These are phyloP conservation scores for Bemisia tabaci DNA, from an alignment of 1,140 invertebrate genomes.

Conservation along the genomic window DNA sequence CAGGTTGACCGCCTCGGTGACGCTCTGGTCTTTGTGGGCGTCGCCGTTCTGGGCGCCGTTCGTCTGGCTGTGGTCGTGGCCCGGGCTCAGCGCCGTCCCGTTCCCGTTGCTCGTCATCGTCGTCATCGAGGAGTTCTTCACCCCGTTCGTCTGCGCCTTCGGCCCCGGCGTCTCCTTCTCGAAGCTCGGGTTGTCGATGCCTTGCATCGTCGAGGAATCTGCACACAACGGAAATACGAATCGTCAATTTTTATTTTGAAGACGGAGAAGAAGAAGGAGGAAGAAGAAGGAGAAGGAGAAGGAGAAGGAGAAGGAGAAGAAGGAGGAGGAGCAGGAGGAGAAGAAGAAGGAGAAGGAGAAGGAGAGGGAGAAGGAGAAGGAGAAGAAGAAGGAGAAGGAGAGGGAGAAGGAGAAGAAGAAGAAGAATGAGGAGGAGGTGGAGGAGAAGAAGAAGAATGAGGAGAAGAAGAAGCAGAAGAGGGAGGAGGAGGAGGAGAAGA, in stretches of 20 bases:
- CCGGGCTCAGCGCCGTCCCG: background rate
- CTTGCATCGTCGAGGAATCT: slow-evolving; percentile 2
- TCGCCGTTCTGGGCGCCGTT: slow-evolving; percentile 13
- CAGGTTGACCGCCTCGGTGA: slow-evolving; percentile 59
- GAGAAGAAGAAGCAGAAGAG: no score
- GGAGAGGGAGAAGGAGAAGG: background rate
- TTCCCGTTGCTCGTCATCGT: background rate
- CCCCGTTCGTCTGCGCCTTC: slow-evolving; percentile 6
- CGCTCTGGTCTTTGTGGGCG: slow-evolving; percentile 29
- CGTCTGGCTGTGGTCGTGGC: background rate
- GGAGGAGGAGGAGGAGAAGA: background rate
- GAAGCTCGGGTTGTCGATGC: slow-evolving; percentile 22
- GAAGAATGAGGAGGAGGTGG: no score
- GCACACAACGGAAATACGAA: background rate
- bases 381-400: background rate
- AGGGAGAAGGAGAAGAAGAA: background rate
- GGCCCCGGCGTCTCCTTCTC: slow-evolving; percentile 11
- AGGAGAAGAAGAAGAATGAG: no score
- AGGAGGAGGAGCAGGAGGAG: no score
- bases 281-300: slow-evolving; percentile 1
- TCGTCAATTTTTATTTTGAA: no score
- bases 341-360: background rate
- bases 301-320: background rate
- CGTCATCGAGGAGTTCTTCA: background rate
- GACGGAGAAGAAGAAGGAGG: background rate